phyloP scores from a whole-genome alignment of 92 coral and sea anemone genomes.

The Plumapathes pennacea region DNA sequence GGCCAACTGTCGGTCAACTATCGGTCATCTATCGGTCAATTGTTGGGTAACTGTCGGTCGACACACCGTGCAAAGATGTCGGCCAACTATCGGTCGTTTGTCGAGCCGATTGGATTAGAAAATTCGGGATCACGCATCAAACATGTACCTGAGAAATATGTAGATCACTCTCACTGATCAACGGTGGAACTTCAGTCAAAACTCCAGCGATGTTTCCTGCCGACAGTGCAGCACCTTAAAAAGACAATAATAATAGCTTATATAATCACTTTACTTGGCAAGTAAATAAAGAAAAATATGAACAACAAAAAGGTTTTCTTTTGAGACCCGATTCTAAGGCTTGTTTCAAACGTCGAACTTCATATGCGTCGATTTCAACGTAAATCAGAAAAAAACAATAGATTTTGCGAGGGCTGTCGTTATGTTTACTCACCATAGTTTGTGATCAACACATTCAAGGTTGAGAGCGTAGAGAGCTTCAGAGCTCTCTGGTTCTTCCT shows the following conservation, averaged over 20 bases:
- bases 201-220: conserved; percentile 81
- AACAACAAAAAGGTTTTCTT: neutral
- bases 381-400: neutral
- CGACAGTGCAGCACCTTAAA: conserved; percentile 39
- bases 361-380: neutral
- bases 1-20: too few relatives aligned
- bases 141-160: conserved; percentile 91
- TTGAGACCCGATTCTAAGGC: neutral
- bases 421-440: conserved; percentile 88
- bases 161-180: conserved; percentile 89
- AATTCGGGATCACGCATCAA: neutral
- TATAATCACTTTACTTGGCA: too few relatives aligned
- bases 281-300: too few relatives aligned
- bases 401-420: too few relatives aligned
- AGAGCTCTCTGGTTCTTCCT: conserved; percentile 96
- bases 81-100: neutral
- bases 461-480: conserved; percentile 81
- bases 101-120: neutral
- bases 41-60: too few relatives aligned
- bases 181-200: conserved; percentile 84
- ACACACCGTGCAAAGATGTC: neutral
- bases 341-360: neutral
- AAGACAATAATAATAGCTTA: neutral
- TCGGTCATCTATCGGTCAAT: too few relatives aligned
- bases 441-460: conserved; percentile 87